Evolutionary conservation across 2,113 vertebrate genomes (phyloP).

Genomic region (Chlorocebus sabaeus): DNA sequence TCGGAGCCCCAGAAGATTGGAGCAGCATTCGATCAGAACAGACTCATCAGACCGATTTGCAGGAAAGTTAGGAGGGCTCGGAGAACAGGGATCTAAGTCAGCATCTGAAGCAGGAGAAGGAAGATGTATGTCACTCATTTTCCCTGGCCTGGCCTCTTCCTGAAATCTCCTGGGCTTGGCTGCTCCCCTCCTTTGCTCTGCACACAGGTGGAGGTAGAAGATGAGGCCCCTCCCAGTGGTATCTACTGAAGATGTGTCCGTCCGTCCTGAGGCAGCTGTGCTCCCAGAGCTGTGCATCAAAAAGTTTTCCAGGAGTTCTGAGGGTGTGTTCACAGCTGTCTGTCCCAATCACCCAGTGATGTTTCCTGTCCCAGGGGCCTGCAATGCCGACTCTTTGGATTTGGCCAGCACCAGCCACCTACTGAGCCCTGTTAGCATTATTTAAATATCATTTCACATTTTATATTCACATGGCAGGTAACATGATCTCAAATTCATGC

Average conservation of each 20-base stretch:
- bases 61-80: slow-evolving; percentile 32
- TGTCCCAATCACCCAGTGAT: neutral
- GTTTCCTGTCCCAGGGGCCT: neutral
- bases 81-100: slow-evolving; percentile 36
- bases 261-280: neutral
- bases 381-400: neutral
- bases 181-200: rapidly evolving
- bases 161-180: neutral
- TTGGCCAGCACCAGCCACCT: neutral
- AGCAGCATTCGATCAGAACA: slow-evolving; percentile 49
- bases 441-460: slow-evolving; percentile 59
- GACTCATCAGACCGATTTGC: slow-evolving; percentile 64
- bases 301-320: neutral
- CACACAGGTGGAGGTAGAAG: neutral
- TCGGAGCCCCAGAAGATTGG: slow-evolving; percentile 63
- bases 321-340: neutral
- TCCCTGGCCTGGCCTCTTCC: neutral
- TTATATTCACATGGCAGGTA: slow-evolving; percentile 2
- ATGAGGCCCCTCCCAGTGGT: rapidly evolving
- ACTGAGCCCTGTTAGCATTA: slow-evolving; percentile 19
- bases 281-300: neutral
- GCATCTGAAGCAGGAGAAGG: neutral
- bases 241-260: rapidly evolving
- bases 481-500: slow-evolving; percentile 52
- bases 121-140: neutral